phyloP scores from a whole-genome alignment of 2,113 vertebrate genomes.

The Clupea harengus region DNA sequence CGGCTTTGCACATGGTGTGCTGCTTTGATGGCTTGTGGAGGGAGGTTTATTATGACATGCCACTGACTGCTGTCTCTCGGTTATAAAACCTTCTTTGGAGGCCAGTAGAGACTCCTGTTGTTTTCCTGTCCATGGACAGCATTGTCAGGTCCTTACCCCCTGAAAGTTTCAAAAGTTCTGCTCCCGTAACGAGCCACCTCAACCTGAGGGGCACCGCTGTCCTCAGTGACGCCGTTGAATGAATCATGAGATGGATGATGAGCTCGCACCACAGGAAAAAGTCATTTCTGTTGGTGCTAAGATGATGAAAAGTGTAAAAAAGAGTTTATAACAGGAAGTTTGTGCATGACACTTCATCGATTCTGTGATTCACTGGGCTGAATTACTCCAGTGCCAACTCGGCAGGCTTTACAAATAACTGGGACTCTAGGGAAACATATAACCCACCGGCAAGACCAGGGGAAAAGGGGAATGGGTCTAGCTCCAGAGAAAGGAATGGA shows the following conservation, averaged over 20 bases:
- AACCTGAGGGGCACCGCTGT: background rate
- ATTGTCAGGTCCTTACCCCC: background rate
- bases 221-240: slow-evolving; percentile 29
- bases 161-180: background rate
- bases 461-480: slow-evolving; percentile 29
- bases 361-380: slow-evolving; percentile 24
- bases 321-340: slow-evolving; percentile 49
- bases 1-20: no score
- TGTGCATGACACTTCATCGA: slow-evolving; percentile 39
- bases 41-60: no score
- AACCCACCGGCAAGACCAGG: slow-evolving; percentile 39
- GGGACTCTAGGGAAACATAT: slow-evolving; percentile 37
- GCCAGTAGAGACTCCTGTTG: background rate
- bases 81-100: background rate
- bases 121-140: background rate
- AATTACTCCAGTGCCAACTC: slow-evolving; percentile 45
- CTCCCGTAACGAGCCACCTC: background rate
- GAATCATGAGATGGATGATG: slow-evolving; percentile 33
- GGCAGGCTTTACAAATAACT: slow-evolving; percentile 45
- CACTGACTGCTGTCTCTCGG: no score
- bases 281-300: slow-evolving; percentile 49
- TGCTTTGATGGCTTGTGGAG: no score
- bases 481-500: slow-evolving; percentile 33
- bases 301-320: slow-evolving; percentile 52
- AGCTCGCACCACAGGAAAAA: slow-evolving; percentile 45